Evolutionary conservation across 1,140 invertebrate genomes (phyloP), one percentile per base, ranked within the genome.

Genomic region (Ostrea denselamellosa): DNA sequence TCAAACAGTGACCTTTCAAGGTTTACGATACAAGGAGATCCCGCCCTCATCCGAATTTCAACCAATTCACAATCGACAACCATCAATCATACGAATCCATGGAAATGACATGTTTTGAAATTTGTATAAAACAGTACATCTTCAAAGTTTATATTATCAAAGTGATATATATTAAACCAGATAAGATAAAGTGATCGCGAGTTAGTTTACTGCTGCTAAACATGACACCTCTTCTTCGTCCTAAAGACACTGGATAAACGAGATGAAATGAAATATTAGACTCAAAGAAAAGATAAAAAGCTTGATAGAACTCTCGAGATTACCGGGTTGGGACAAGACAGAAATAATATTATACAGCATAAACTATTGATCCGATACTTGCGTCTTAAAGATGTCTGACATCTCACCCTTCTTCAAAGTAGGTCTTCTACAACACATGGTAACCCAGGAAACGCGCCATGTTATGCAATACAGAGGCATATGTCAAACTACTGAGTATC

Each of bases 221-320:
- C 68, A 28, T 77, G 68, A 77, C 68, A 77, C 68, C 68, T 77
- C 22, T 25, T 77, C 68, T 34, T 10, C 8, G 68, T 12, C 68
- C 65, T 77, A 34, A 34, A 34, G 68, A 77, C 68, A 77, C 28
- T 77, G 68, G 28, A 77, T 77, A 25, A 77, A 77, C 68, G 68
- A 77, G 68, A 77, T 77, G 68, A 77, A 77, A 77, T 77, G 25
- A 77, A 77, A 77, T 77, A 28, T 17, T 77, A 77, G 68, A 14
- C 68, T 25, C 22, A 28, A 77, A 77, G 22, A 14, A 77, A 77
- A 77, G 68, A 77, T 77, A 77, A 77, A 77, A 77, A 77, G 68
- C 28, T 77, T 77, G 68, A 77, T 28, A 77, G 68, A 25, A 25
- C 68, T 28, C 68, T 77, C 25, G 68, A 28, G 68, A 77, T 77